These are phyloP conservation scores for Daboia siamensis DNA, from an alignment of 2,113 vertebrate genomes.

Conservation along the genomic window DNA sequence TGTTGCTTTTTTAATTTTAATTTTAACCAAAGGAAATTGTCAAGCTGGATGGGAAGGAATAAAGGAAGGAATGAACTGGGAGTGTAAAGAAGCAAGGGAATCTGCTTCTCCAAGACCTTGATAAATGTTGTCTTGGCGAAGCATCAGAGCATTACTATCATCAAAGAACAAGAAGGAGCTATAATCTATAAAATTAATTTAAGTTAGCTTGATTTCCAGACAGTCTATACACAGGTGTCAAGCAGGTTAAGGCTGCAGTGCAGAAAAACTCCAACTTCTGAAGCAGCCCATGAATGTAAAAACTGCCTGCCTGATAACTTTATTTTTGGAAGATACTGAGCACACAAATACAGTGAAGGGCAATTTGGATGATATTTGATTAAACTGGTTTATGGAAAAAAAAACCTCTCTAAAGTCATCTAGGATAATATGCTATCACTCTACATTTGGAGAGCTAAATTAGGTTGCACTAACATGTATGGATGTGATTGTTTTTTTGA, in stretches of 20 bases:
- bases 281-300: not conserved
- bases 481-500: slow-evolving; percentile 53
- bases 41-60: not conserved
- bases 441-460: slow-evolving; percentile 29
- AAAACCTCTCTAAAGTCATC: not conserved
- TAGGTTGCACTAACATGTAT: slow-evolving; percentile 62
- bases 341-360: not conserved
- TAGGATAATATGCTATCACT: not conserved
- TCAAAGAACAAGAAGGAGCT: not conserved
- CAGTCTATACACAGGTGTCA: not conserved
- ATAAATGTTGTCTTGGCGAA: not conserved
- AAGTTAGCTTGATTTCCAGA: not conserved
- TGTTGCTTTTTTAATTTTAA: not conserved
- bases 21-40: not conserved
- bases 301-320: not conserved
- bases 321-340: slow-evolving; percentile 8
- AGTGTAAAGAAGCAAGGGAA: not conserved
- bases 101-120: not conserved
- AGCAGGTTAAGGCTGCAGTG: not conserved
- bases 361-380: not conserved
- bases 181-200: not conserved
- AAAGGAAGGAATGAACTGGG: not conserved
- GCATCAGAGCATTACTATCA: not conserved
- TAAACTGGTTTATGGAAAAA: slow-evolving; percentile 1
- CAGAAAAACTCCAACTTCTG: not conserved